Base-by-base conservation (phyloP, 35 echinoderm and acorn worm species). In the Apostichopus parvimensis region DNA sequence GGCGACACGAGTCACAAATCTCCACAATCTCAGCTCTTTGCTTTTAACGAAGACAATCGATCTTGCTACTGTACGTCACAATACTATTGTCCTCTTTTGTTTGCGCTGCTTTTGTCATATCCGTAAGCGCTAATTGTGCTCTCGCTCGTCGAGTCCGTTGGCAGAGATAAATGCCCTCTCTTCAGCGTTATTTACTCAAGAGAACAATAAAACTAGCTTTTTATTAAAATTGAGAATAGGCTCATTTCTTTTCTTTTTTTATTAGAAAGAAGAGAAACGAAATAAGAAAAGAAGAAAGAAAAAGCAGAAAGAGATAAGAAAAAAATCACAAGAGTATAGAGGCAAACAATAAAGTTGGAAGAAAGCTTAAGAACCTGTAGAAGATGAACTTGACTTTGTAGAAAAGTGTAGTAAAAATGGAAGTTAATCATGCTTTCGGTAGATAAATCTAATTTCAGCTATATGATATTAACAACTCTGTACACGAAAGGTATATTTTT, bases 131-230 rank as follows among this genome's bases (percentile, higher is more conserved):
- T 75, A 75, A 75, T 68, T 18, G 71, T 75, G 71, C n/a, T 75
- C 71, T 75, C 71, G 15, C 71, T 75, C n/a, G 13, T 22, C 71
- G 21, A 20, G 14, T 18, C 15, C 15, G 71, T 75, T 7, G 17
- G 12, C 58, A 61, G n/a, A 20, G 71, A 75, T 75, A 22, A 75
- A 75, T 75, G 71, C 24, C 71, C 24, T 18, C 17, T 75, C 71
- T 75, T 22, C 71, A 20, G 18, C n/a, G 71, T 22, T 75, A 75
- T 75, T 75, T 75, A 75, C 20, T 75, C 71, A 75, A 75, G 17
- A 75, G 71, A 75, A 75, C 71, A 75, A 75, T 75, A 75, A 75
- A 75, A 75, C 12, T 7, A 7, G 21, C 71, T 75, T 75, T 75
- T 75, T 18, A 18, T 75, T 9, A 75, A 75, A 75, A 75, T 75